Base-by-base conservation (phyloP, 2,113 vertebrate genomes). In the Crotalus tigris region DNA sequence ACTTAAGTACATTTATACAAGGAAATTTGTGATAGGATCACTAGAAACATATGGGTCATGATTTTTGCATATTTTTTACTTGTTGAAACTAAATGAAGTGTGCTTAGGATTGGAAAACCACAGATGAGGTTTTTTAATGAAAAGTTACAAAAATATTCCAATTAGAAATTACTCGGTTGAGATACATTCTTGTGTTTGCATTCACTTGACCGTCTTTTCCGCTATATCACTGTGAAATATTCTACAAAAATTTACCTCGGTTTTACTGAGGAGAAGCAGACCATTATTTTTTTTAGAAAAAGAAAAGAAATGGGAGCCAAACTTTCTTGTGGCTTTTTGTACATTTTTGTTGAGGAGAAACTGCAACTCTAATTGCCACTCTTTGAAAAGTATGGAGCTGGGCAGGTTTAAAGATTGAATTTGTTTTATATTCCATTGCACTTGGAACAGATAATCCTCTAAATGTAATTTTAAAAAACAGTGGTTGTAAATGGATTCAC, bases 181-280 rank as follows among this genome's bases (percentile, higher is more conserved):
- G 53, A 85, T 53, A 85, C 13, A 44, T 58, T 55, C 89, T 93
- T 64, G 46, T 44, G 19, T 81, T 90, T 90, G 8, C 90, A 89
- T 33, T 57, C 5, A 15, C 87, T 59, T 6, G 94, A 92, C 89
- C 39, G 91, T 97, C 97, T 97, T 97, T 98, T 97, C 97, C 96
- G 95, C 97, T 97, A 97, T 96, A 97, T 96, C 98, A 95, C 97
- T 97, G 97, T 98, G 95, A 97, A 94, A 95, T 97, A 90, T 95
- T 96, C 96, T 95, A 95, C 90, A 94, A 94, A 96, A 96, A 96
- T 95, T 95, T 98, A 97, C 97, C 97, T 98, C 97, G 95, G 97
- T 97, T 97, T 97, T 98, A 97, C 96, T 93, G 97, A 98, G 98
- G 98, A 98, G 95, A 97, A 96, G 26, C 44, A 95, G 97, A 91